A percentile compares a stretch with the other conserved stretches of the same genome.
Conservation (phyloP, 2,888 invertebrate genomes). For the Tetrapedia diversipes region DNA sequence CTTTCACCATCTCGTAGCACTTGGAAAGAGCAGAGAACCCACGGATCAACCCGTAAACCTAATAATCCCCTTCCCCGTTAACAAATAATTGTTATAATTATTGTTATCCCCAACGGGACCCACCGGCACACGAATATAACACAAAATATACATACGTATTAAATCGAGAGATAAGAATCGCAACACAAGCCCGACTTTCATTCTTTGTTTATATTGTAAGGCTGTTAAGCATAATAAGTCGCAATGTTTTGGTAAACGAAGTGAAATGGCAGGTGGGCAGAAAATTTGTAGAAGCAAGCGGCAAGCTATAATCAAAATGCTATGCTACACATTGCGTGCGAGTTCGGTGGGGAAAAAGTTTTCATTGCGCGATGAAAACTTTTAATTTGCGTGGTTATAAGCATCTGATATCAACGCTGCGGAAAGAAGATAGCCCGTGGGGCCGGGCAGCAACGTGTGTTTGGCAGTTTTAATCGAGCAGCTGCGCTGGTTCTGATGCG, state of each 20-base stretch:
- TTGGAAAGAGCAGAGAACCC: too few species aligned
- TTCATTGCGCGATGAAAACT: conserved; percentile 55
- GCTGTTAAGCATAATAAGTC: too few species aligned
- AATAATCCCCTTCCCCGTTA: too few species aligned
- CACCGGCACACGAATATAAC: too few species aligned
- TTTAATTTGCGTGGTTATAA: conserved; percentile 56
- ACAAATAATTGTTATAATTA: too few species aligned
- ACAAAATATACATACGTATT: too few species aligned
- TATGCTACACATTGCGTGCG: conserved; percentile 32
- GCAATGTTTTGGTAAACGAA: neutral
- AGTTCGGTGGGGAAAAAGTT: conserved; percentile 30
- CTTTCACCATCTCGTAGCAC: too few species aligned
- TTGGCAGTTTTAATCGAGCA: conserved; percentile 53
- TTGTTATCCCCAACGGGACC: too few species aligned
- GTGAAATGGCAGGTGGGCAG: conserved; percentile 1
- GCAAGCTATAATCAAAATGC: neutral
- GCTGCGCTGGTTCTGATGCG: conserved; percentile 44
- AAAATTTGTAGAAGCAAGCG: neutral
- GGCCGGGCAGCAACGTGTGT: conserved; percentile 40
- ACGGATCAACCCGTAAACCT: too few species aligned
- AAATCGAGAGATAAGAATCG: too few species aligned
- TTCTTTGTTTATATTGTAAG: too few species aligned
- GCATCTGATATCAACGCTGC: conserved; percentile 43
- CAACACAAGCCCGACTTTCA: too few species aligned
- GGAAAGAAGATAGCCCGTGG: conserved; percentile 41